Conservation (phyloP, 2,797 vertebrate genomes). For the Bradypodion ventrale region DNA sequence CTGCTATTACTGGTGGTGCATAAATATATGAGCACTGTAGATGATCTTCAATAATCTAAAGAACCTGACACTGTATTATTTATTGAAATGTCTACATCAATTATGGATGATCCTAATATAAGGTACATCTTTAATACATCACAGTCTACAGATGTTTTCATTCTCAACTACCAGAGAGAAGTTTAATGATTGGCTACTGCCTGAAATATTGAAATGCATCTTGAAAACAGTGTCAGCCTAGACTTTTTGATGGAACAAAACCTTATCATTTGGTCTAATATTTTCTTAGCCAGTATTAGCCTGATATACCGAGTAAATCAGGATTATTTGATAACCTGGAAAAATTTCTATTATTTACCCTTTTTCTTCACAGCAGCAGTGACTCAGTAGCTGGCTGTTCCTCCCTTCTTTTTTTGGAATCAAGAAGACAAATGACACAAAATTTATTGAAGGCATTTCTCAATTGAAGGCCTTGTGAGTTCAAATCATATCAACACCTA, state of each 20-base stretch:
- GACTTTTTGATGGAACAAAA: neutral
- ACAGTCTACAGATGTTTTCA: slow-evolving; percentile 74
- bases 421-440: neutral
- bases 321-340: neutral
- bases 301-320: neutral
- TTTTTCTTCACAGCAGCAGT: neutral
- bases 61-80: slow-evolving; percentile 77
- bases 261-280: neutral
- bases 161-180: slow-evolving; percentile 64
- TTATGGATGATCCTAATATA: slow-evolving; percentile 76
- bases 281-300: neutral
- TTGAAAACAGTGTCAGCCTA: slow-evolving; percentile 37
- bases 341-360: neutral
- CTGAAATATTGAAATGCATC: slow-evolving; percentile 43
- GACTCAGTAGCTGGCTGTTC: neutral
- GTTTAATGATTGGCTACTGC: slow-evolving; percentile 61
- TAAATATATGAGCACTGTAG: slow-evolving; percentile 64
- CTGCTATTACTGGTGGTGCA: slow-evolving; percentile 57
- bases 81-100: slow-evolving; percentile 77
- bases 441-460: neutral
- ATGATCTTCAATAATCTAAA: slow-evolving; percentile 72
- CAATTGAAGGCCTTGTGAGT: neutral
- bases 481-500: neutral
- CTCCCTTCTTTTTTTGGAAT: neutral
- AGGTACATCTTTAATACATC: slow-evolving; percentile 77